A percentile compares a stretch with the other conserved stretches of the same genome.
Conservation (phyloP, 2,113 vertebrate species). For the Python bivittatus region DNA sequence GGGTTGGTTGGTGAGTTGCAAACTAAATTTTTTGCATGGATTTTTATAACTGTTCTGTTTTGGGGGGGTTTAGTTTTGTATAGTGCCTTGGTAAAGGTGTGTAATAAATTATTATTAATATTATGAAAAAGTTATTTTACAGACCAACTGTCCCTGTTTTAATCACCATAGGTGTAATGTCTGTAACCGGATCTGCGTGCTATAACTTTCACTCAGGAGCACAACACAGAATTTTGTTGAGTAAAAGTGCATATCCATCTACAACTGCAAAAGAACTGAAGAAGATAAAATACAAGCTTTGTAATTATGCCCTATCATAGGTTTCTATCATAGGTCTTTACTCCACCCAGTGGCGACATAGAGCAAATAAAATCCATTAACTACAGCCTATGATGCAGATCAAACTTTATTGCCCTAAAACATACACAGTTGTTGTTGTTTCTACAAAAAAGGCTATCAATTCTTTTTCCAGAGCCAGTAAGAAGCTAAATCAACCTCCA, state of each 20-base stretch:
- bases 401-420: accelerated
- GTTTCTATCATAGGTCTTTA: conserved; percentile 75
- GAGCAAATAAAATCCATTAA: conserved; percentile 61
- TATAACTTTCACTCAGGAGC: background rate
- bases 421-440: accelerated
- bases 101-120: background rate
- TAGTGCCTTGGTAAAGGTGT: background rate
- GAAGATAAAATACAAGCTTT: background rate
- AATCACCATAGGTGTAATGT: background rate
- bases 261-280: background rate
- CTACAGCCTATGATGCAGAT: conserved; percentile 13
- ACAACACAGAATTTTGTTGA: conserved; percentile 3
- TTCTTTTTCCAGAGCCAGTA: background rate
- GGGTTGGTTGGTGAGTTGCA: background rate
- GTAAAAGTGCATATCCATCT: background rate
- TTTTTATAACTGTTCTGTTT: background rate
- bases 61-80: background rate
- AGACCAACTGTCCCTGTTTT: background rate
- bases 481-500: background rate
- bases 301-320: background rate
- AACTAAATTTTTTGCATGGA: background rate
- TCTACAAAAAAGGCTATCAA: background rate
- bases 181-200: background rate
- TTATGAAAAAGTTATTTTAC: background rate
- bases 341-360: conserved; percentile 79